Percentiles rank a stretch among this genome's conserved stretches.
Evolutionary conservation across 2,113 vertebrate species (phyloP).

Genomic region (Hyla sarda): DNA sequence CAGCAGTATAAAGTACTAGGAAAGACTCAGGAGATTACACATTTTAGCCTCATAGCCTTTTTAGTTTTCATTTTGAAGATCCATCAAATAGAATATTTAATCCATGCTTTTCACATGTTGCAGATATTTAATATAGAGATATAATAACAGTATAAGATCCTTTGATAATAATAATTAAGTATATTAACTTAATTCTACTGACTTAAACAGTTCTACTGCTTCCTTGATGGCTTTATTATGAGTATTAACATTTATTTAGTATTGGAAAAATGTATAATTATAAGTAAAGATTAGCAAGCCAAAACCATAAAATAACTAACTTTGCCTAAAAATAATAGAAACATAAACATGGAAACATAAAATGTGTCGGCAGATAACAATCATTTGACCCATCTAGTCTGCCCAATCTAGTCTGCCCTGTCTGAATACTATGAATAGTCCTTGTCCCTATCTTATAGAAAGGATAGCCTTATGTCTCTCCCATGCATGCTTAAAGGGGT

Average conservation of each 20-base stretch:
- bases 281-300: no score
- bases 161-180: constrained; percentile 76
- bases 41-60: constrained; percentile 69
- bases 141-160: constrained; percentile 71
- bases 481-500: no score
- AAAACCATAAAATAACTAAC: no score
- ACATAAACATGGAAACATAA: no score
- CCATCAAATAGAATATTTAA: constrained; percentile 81
- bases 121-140: constrained; percentile 66
- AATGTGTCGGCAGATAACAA: no score
- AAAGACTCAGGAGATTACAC: constrained; percentile 66
- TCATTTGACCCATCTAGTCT: no score
- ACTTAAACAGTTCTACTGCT: constrained; percentile 4
- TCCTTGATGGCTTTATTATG: neutral
- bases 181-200: constrained; percentile 70
- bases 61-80: constrained; percentile 75
- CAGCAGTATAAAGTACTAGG: constrained; percentile 68
- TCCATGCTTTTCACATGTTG: constrained; percentile 71
- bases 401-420: no score
- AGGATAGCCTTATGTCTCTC: no score
- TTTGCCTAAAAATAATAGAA: no score
- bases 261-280: neutral
- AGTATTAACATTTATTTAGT: neutral
- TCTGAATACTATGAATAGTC: no score
- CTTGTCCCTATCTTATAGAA: no score